phyloP scores from a whole-genome alignment of 2,797 vertebrate species.

The Rhadinocentrus ornatus region DNA sequence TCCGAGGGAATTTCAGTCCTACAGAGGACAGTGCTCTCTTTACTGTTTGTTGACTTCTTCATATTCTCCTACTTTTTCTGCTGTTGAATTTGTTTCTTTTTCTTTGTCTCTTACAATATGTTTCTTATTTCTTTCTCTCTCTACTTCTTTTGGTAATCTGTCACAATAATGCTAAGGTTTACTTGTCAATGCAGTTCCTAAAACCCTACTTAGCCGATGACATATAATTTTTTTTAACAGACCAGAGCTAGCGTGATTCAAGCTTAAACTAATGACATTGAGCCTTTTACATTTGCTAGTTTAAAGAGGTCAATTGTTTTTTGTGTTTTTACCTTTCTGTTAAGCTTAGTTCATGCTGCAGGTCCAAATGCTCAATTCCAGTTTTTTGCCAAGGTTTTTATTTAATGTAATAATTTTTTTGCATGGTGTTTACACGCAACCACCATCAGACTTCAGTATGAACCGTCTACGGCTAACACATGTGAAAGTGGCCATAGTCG shows the following conservation, averaged over 20 bases:
- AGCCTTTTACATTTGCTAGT: not conserved
- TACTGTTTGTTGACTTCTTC: constrained; percentile 44
- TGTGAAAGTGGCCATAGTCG: too few relatives aligned
- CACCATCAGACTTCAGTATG: not conserved
- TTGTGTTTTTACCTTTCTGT: not conserved
- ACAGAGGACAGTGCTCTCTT: constrained; percentile 26
- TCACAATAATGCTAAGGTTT: constrained; percentile 3
- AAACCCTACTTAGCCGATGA: not conserved
- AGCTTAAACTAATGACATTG: not conserved
- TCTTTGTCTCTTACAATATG: not conserved
- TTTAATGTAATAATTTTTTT: too few relatives aligned
- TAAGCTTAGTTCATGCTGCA: not conserved
- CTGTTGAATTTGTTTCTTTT: constrained; percentile 7
- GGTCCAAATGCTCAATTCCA: not conserved
- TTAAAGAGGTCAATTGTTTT: not conserved
- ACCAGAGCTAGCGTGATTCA: not conserved
- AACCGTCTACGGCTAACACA: not conserved
- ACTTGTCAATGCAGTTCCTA: constrained; percentile 3
- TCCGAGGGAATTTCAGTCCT: constrained; percentile 52
- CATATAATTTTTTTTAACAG: not conserved
- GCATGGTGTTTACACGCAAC: not conserved
- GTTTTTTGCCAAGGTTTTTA: not conserved
- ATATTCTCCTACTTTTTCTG: constrained; percentile 26
- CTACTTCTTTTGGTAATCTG: not conserved
- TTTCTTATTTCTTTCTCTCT: not conserved